Conservation (phyloP, 2,113 vertebrate genomes). For the Pipa parva region DNA sequence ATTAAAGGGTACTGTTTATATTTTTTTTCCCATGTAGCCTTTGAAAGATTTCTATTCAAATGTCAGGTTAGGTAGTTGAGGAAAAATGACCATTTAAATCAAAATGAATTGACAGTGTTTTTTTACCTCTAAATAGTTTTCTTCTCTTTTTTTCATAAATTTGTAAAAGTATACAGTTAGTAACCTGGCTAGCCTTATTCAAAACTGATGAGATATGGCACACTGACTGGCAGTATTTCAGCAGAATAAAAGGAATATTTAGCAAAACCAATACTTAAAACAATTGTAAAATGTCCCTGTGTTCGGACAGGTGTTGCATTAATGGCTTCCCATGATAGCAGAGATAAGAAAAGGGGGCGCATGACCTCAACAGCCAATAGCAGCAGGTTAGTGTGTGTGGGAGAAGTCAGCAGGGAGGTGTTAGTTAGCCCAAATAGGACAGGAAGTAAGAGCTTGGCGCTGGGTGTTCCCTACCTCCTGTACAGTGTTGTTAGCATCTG, state of each 20-base stretch:
- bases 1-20: neutral
- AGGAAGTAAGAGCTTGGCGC: too few species aligned
- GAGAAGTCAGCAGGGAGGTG: too few species aligned
- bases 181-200: conserved; percentile 14
- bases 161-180: conserved; percentile 15
- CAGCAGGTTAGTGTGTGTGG: too few species aligned
- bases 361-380: too few species aligned
- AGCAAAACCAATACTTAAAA: neutral
- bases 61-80: conserved; percentile 7
- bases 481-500: too few species aligned
- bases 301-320: neutral
- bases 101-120: conserved; percentile 1
- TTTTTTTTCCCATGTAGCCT: conserved; percentile 12
- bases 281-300: neutral
- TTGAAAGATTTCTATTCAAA: conserved; percentile 11
- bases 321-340: too few species aligned
- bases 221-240: conserved; percentile 2
- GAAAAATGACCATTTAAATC: neutral
- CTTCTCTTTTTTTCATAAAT: conserved; percentile 13
- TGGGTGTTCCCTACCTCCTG: too few species aligned
- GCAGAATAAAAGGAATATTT: conserved; percentile 1
- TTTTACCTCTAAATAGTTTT: conserved; percentile 20
- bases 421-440: too few species aligned
- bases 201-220: neutral
- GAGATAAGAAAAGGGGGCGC: too few species aligned